These are phyloP conservation scores for Falco naumanni DNA, from an alignment of 2,797 vertebrate species.

Conservation along the genomic window DNA sequence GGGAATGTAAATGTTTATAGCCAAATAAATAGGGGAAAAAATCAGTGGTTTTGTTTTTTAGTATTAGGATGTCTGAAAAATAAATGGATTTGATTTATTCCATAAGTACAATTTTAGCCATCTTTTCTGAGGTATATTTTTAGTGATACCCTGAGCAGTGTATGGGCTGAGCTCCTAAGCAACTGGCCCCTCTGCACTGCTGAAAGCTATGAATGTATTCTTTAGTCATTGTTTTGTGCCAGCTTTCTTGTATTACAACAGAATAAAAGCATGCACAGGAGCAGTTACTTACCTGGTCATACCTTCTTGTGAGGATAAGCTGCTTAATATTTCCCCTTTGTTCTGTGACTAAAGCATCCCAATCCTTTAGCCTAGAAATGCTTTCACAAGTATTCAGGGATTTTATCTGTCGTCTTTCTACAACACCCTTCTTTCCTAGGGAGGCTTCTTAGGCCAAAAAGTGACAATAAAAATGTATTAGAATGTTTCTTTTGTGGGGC, in stretches of 20 bases:
- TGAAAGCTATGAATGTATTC: not conserved
- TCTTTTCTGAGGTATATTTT: not conserved
- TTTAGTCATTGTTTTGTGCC: not conserved
- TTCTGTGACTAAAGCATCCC: not conserved
- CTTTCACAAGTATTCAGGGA: not conserved
- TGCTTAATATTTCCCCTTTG: not conserved
- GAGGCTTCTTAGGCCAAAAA: not conserved
- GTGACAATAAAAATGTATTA: not conserved
- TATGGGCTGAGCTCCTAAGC: not conserved
- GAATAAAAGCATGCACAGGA: not conserved
- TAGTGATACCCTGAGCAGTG: rapidly evolving
- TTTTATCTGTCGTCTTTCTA: not conserved
- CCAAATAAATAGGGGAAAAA: not conserved
- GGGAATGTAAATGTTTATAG: not conserved
- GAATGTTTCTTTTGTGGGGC: not conserved
- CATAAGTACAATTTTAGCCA: not conserved
- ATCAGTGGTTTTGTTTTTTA: rapidly evolving
- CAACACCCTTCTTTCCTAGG: not conserved
- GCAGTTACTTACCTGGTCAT: not conserved
- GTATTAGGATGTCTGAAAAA: not conserved
- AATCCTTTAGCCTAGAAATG: not conserved
- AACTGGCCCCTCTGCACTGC: not conserved
- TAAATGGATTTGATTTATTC: not conserved
- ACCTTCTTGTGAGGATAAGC: not conserved
- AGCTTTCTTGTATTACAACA: not conserved